Evolutionary conservation across 2,113 vertebrate genomes (phyloP).

Genomic region (Peucedramus taeniatus): DNA sequence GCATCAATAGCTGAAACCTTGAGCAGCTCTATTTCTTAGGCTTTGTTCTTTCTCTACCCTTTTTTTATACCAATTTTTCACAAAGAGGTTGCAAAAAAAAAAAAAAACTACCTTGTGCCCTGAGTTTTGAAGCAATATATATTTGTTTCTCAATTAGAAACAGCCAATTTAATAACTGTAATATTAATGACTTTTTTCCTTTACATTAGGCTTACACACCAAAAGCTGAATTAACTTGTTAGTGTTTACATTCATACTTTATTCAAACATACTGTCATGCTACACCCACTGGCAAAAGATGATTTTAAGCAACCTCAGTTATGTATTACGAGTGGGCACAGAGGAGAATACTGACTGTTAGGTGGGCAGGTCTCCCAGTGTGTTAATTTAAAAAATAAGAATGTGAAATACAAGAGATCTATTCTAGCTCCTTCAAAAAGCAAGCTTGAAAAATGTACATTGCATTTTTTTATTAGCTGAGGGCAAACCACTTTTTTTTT

Average conservation of each 20-base stretch:
- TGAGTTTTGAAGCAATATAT: background rate
- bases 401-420: background rate
- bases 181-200: background rate
- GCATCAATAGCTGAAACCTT: background rate
- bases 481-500: background rate
- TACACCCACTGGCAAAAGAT: constrained; percentile 3
- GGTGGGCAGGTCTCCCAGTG: background rate
- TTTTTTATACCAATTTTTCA: background rate
- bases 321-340: background rate
- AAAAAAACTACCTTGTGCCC: background rate
- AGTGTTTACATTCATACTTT: background rate
- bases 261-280: background rate
- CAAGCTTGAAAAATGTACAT: constrained; percentile 44
- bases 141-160: constrained; percentile 12
- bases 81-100: background rate
- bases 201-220: background rate
- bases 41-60: background rate
- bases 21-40: background rate
- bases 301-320: constrained; percentile 7
- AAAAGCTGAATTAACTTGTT: constrained; percentile 17
- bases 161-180: background rate
- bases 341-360: background rate
- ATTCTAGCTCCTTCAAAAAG: constrained; percentile 17
- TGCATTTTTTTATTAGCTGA: constrained; percentile 31
- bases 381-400: constrained; percentile 21